Conservation (phyloP, 2,113 vertebrate genomes). For the Pedionomus torquatus region DNA sequence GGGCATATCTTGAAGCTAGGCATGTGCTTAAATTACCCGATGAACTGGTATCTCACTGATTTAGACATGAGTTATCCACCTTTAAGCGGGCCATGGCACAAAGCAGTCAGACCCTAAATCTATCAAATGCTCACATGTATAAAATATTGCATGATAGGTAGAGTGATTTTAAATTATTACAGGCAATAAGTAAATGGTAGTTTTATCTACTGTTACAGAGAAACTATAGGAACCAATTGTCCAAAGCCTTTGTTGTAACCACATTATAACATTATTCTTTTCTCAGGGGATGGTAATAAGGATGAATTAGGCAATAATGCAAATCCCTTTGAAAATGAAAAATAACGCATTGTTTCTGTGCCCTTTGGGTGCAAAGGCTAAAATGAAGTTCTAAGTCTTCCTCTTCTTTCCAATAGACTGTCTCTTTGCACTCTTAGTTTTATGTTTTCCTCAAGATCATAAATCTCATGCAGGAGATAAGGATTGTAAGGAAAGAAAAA, state of each 20-base stretch:
- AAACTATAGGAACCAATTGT: background rate
- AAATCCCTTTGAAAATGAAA: conserved; percentile 24
- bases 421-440: conserved; percentile 28
- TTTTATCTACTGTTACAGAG: background rate
- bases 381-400: background rate
- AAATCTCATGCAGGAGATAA: conserved; percentile 27
- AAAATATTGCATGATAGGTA: background rate
- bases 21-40: background rate
- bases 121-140: background rate
- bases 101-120: background rate
- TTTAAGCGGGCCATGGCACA: background rate
- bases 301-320: background rate
- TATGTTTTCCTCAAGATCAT: conserved; percentile 27
- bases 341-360: background rate
- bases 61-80: background rate
- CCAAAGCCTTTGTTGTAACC: background rate
- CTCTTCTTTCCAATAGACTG: conserved; percentile 6
- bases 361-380: background rate
- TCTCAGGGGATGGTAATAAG: background rate
- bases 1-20: background rate
- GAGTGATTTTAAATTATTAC: background rate
- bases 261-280: background rate
- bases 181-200: background rate
- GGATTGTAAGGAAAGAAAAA: conserved; percentile 32
- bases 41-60: background rate